These are phyloP conservation scores for Picus viridis DNA, from an alignment of 2,797 vertebrate species.

Conservation along the genomic window DNA sequence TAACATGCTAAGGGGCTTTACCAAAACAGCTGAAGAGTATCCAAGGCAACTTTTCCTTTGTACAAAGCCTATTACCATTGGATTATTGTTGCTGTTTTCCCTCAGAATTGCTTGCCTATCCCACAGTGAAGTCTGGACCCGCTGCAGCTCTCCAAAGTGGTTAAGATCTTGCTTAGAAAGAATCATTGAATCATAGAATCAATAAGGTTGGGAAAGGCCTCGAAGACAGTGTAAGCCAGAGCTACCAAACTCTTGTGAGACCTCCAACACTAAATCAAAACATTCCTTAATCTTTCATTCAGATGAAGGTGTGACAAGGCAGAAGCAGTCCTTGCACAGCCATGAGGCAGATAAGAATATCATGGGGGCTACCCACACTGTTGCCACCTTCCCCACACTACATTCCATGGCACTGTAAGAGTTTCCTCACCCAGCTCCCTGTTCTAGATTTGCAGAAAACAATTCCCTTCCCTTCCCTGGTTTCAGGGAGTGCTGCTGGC, in stretches of 20 bases:
- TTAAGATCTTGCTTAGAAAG: not conserved
- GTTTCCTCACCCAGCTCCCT: not conserved
- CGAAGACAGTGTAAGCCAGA: not conserved
- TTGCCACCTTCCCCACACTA: not conserved
- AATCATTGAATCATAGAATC: too few species aligned
- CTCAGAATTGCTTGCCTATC: not conserved
- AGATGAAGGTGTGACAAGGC: not conserved
- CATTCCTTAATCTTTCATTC: not conserved
- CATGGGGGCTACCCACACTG: too few species aligned
- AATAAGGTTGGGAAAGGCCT: too few species aligned
- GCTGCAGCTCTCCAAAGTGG: not conserved
- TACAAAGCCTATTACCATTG: not conserved
- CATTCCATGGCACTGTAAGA: not conserved
- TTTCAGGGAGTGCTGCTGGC: not conserved
- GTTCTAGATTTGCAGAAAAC: not conserved
- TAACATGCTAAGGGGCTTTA: not conserved
- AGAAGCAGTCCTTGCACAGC: not conserved
- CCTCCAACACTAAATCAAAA: not conserved
- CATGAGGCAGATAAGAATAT: not conserved
- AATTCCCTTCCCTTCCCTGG: not conserved
- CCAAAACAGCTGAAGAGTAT: not conserved
- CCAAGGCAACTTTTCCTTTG: not conserved
- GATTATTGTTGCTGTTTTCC: not conserved
- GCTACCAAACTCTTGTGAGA: not conserved
- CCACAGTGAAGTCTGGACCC: not conserved